phyloP scores from a whole-genome alignment of 2,113 vertebrate genomes.

The Sisor rabdophorus region DNA sequence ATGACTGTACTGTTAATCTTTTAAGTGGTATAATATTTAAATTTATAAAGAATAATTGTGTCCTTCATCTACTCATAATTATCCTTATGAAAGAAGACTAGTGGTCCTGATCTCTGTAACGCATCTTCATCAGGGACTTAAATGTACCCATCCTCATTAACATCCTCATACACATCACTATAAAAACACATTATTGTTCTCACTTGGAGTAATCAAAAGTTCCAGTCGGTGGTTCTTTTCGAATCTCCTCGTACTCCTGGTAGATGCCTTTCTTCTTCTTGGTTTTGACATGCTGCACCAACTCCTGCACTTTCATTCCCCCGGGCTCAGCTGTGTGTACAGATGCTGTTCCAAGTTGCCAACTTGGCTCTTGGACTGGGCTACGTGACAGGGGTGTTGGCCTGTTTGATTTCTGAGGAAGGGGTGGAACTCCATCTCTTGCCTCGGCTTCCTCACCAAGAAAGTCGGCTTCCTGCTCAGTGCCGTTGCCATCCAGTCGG shows the following conservation, averaged over 20 bases:
- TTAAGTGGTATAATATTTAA: too few relatives aligned
- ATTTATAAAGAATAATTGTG: too few relatives aligned
- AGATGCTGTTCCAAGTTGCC: conserved; percentile 59
- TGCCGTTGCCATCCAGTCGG: conserved; percentile 19
- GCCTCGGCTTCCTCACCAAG: conserved; percentile 25
- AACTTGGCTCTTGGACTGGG: conserved; percentile 44
- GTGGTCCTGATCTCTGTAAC: background rate
- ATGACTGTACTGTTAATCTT: background rate
- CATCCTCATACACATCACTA: too few relatives aligned
- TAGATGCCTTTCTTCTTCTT: conserved; percentile 75
- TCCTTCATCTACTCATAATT: background rate
- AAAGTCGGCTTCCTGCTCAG: conserved; percentile 44
- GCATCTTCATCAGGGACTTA: background rate
- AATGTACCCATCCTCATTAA: background rate
- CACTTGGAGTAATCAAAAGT: conserved; percentile 76
- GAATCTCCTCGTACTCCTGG: conserved; percentile 78
- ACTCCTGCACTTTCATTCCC: conserved; percentile 65
- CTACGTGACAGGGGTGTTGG: conserved; percentile 63
- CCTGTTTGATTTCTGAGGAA: conserved; percentile 74
- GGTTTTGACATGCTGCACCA: conserved; percentile 72
- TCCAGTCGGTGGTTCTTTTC: conserved; percentile 71
- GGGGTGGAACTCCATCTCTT: conserved; percentile 67
- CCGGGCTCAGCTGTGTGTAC: conserved; percentile 69
- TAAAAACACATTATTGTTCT: conserved; percentile 52
- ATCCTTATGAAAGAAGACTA: background rate